Evolutionary conservation across 1,140 invertebrate genomes (phyloP), one percentile per base, ranked within the genome.

Genomic region (Caenorhabditis elegans): DNA sequence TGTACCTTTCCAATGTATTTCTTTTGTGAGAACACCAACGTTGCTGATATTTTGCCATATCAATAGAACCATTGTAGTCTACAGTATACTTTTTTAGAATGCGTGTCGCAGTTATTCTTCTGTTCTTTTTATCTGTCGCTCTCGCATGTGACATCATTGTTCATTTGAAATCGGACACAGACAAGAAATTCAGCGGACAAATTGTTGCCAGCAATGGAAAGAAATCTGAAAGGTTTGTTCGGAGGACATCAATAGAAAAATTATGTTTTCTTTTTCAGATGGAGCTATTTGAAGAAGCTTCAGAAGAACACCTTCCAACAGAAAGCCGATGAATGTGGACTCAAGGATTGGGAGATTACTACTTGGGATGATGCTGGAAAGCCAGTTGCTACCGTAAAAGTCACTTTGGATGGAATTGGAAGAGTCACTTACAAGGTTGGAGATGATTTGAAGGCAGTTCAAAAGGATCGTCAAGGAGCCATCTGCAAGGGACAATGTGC

Each of bases 401-500:
- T 88, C n/a, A 85, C 84, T 19, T 80, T 88, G 19, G 88, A 88
- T 75, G 87, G 87, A 26, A 89, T 89, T 46, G 87, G 87, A 22
- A 60, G 87, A 19, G 87, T 88, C 26, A 78, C 82, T 43, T 88
- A 88, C 36, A 77, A 83, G 48, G 86, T 88, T 43, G 86, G 85
- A 76, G 87, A 88, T 60, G 88, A 88, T 47, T 65, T 88, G 36
- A 85, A 86, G 65, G 86, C 86, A 26, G 80, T 79, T 1, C 76
- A 76, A 48, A 84, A 84, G 46, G 86, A 89, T 24, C 79, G 87
- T 13, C 87, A 88, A 77, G 87, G 87, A 46, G 87, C 87, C 13
- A 89, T 87, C 53, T 88, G 87, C 82, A 89, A 84, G 49, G 87
- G 88, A 19, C 82, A 87, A 47, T 87, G 86, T 76, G 87, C 86